Base-by-base conservation (phyloP, 1,140 invertebrate species). In the Musca domestica region DNA sequence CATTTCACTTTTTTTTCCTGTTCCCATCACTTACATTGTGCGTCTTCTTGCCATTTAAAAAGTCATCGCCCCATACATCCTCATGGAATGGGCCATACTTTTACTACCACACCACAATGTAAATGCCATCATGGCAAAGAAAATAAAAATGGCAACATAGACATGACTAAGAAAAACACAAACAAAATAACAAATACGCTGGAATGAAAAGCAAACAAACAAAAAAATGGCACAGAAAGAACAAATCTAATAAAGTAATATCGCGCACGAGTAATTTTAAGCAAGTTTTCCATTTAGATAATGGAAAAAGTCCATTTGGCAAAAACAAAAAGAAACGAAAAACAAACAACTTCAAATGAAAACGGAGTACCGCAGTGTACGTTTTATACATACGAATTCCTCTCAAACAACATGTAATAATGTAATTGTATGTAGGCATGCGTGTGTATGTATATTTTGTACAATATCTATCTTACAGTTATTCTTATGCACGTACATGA, bases 291-390 rank as follows among this genome's bases (percentile, higher is more conserved):
- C 75, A 80, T 80, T 80, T 80, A 75, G 77, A 74, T 80, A 80
- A 80, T 80, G 77, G 77, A 80, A 80, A 79, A 79, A 80, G 77
- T 73, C 77, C 77, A 80, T 80, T 79, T 77, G 58, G 22, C 63
- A 64, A 64, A 41, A 41, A 41, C n/a, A n/a, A n/a, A n/a, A 41
- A 12, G 34, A 41, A 41, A 61, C 10, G 27, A 25, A 56, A 12
- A 25, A 7, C 23, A 52, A 5, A 52, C 19, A 52, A 17, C 49
- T 46, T 46, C 41, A n/a, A n/a, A n/a, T 46, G 10, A 19, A 51
- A 7, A 19, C 17, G 20, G 4, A 19, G n/a, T 19, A 27, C 17
- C 9, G 22, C 2, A 61, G n/a, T 41, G 34, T 34, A 61, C 30
- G 19, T 23, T 61, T 19, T 34, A 20, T 41, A 61, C 27, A 41